Conservation (phyloP, 1,140 invertebrate species). For the Ruditapes philippinarum region DNA sequence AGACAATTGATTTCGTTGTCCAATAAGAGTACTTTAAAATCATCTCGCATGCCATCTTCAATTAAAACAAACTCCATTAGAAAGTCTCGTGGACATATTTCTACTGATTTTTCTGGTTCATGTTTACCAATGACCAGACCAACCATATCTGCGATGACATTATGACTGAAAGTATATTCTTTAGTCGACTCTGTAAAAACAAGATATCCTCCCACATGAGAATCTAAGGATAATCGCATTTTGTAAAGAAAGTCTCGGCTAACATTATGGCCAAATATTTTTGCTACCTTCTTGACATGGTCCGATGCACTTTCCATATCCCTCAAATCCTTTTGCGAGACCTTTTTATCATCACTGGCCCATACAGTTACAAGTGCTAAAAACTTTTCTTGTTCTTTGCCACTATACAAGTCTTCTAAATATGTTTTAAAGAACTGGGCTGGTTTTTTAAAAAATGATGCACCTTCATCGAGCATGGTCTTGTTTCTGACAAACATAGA, state of each 20-base stretch:
- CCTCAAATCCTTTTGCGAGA: neutral
- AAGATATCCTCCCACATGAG: neutral
- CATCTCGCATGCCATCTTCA: neutral
- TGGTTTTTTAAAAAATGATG: no score
- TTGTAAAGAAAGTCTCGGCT: neutral
- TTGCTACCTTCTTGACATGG: neutral
- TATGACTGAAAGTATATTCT: no score
- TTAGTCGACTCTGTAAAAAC: neutral
- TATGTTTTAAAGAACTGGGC: constrained; percentile 14
- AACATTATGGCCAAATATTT: neutral
- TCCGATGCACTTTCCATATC: neutral
- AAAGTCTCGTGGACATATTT: no score
- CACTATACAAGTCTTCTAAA: neutral
- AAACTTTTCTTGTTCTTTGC: no score
- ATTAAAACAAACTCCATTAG: neutral
- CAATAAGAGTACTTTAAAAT: neutral
- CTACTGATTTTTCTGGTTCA: neutral
- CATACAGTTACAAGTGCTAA: no score
- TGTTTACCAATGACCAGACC: no score
- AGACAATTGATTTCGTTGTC: neutral
- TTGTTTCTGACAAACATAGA: no score
- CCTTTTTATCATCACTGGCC: no score
- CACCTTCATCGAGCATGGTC: constrained; percentile 26
- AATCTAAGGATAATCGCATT: no score
- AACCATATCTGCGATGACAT: no score